phyloP scores from a whole-genome alignment of 2,888 invertebrate species.

The Ormia ochracea region DNA sequence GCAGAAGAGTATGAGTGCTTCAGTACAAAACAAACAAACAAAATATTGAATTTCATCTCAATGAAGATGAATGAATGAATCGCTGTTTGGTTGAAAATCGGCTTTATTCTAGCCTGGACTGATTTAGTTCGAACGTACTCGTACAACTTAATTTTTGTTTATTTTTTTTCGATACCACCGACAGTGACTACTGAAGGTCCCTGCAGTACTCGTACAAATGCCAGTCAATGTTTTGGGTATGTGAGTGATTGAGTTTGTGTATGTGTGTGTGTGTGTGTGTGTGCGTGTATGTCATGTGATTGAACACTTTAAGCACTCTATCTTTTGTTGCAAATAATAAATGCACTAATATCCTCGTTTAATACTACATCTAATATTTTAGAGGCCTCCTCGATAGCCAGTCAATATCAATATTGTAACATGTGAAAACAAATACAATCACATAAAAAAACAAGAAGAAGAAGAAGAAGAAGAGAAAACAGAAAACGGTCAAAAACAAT shows the following conservation, averaged over 20 bases:
- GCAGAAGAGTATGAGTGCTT: background rate
- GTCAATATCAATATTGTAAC: background rate
- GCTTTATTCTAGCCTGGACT: constrained; percentile 37
- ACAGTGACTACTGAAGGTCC: constrained; percentile 10
- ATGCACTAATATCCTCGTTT: constrained; percentile 49
- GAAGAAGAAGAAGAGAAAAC: background rate
- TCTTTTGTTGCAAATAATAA: constrained; percentile 55
- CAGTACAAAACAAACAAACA: constrained; percentile 14
- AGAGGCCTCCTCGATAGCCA: constrained; percentile 17
- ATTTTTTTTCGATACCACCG: constrained; percentile 6
- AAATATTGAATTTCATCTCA: constrained; percentile 50
- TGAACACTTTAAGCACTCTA: constrained; percentile 41
- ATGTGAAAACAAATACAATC: constrained; percentile 37
- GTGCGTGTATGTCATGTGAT: background rate
- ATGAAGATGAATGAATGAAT: constrained; percentile 25
- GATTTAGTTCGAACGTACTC: constrained; percentile 7
- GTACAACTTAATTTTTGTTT: background rate
- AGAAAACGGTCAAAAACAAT: too few relatives aligned
- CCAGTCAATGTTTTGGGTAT: constrained; percentile 2
- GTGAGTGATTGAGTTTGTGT: background rate
- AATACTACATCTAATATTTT: constrained; percentile 41
- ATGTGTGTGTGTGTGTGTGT: background rate
- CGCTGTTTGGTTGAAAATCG: constrained; percentile 23
- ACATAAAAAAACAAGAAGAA: background rate
- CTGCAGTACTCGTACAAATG: background rate